Percentiles rank a stretch among this genome's conserved stretches.
Evolutionary conservation across 2,888 invertebrate genomes (phyloP).

Genomic region (Drosophila ustulata): DNA sequence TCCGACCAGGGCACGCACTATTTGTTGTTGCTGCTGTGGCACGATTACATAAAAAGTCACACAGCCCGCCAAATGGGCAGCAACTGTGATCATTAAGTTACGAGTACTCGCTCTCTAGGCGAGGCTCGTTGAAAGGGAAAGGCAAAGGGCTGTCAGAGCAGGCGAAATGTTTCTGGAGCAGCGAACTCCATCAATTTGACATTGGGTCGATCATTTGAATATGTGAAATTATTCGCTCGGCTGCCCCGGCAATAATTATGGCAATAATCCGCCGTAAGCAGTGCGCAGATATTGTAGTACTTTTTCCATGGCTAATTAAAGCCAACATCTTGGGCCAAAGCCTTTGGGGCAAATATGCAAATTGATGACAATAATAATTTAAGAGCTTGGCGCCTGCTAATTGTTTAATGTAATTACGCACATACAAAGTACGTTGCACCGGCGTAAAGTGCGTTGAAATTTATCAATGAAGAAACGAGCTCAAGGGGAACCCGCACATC

Average conservation of each 20-base stretch:
- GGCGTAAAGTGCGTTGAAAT: conserved; percentile 55
- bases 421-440: conserved; percentile 43
- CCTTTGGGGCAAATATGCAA: conserved; percentile 40
- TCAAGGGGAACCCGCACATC: conserved; percentile 62
- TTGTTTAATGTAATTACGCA: conserved; percentile 46
- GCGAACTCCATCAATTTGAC: conserved; percentile 29
- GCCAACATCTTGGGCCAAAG: neutral
- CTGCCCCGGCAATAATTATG: conserved; percentile 15
- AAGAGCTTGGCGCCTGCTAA: conserved; percentile 49
- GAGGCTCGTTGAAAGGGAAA: conserved; percentile 41
- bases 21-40: conserved; percentile 30
- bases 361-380: conserved; percentile 60
- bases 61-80: conserved; percentile 36
- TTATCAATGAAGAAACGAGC: conserved; percentile 69
- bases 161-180: neutral
- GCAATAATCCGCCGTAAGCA: conserved; percentile 4
- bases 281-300: neutral
- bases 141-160: neutral
- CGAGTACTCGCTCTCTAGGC: conserved; percentile 27
- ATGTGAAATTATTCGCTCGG: conserved; percentile 21
- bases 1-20: conserved; percentile 44
- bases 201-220: conserved; percentile 39
- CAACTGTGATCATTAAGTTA: conserved; percentile 21
- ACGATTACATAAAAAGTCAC: conserved; percentile 49
- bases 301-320: conserved; percentile 56